These are phyloP conservation scores for Balaenoptera acutorostrata DNA, from an alignment of 2,113 vertebrate genomes.

Conservation along the genomic window DNA sequence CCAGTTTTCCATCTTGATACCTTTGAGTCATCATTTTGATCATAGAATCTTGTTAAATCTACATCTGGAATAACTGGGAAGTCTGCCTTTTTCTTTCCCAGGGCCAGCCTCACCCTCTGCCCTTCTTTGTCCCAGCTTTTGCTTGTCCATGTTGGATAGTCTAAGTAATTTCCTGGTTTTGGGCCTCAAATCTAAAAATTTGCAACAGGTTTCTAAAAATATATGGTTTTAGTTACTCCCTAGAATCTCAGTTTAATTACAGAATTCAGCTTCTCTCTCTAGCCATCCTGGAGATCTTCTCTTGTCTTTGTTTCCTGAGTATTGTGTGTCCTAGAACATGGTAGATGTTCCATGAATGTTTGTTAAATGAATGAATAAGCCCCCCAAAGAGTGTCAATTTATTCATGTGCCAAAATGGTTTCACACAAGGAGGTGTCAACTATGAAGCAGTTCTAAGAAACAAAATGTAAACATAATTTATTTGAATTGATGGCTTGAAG, in stretches of 20 bases:
- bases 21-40: not conserved
- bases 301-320: not conserved
- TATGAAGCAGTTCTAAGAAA: conserved; percentile 17
- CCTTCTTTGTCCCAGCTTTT: not conserved
- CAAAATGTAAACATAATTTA: not conserved
- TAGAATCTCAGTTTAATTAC: not conserved
- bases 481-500: not conserved
- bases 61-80: not conserved
- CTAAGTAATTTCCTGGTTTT: not conserved
- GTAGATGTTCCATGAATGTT: not conserved
- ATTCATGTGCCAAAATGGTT: not conserved
- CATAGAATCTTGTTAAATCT: not conserved
- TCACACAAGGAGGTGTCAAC: not conserved
- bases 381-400: not conserved
- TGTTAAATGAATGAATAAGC: not conserved
- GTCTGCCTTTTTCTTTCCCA: not conserved
- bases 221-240: not conserved
- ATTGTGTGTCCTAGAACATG: not conserved
- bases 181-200: not conserved
- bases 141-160: not conserved
- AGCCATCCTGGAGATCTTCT: not conserved
- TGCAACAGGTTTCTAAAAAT: not conserved
- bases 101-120: not conserved
- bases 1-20: not conserved
- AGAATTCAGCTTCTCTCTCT: not conserved